These are phyloP conservation scores for Daphoenositta chrysoptera DNA, from an alignment of 2,113 vertebrate species.

Conservation along the genomic window DNA sequence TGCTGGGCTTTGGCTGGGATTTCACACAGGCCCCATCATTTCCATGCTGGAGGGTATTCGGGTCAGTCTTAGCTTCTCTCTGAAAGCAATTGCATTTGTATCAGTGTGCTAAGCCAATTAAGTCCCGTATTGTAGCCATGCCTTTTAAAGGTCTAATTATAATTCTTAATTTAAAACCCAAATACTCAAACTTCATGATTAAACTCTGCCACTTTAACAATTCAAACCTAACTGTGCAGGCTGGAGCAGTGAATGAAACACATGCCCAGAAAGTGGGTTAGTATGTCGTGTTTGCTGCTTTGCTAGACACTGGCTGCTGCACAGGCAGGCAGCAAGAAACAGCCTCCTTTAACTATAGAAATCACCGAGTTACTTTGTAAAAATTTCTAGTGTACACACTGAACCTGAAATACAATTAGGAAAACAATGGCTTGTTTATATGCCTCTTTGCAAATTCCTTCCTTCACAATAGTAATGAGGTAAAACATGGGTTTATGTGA, in stretches of 20 bases:
- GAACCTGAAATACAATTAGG: neutral
- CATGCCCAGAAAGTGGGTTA: neutral
- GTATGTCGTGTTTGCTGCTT: neutral
- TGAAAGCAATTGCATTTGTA: neutral
- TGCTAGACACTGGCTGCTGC: neutral
- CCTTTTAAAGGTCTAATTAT: neutral
- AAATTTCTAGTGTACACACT: neutral
- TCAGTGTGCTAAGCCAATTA: neutral
- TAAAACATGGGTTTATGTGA: neutral
- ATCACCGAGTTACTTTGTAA: neutral
- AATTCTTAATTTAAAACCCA: neutral
- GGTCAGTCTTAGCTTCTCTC: neutral
- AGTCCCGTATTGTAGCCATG: neutral
- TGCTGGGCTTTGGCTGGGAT: neutral
- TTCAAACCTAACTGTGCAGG: neutral
- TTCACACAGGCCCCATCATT: neutral
- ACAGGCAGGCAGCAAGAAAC: neutral
- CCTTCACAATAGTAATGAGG: neutral
- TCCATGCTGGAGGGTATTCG: neutral
- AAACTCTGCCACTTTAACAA: neutral
- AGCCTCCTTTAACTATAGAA: neutral
- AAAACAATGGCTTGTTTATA: neutral
- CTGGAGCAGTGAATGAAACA: neutral
- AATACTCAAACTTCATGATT: neutral
- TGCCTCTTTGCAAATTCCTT: neutral